Conservation (phyloP, 2,888 invertebrate species). For the Thecophora atra region DNA sequence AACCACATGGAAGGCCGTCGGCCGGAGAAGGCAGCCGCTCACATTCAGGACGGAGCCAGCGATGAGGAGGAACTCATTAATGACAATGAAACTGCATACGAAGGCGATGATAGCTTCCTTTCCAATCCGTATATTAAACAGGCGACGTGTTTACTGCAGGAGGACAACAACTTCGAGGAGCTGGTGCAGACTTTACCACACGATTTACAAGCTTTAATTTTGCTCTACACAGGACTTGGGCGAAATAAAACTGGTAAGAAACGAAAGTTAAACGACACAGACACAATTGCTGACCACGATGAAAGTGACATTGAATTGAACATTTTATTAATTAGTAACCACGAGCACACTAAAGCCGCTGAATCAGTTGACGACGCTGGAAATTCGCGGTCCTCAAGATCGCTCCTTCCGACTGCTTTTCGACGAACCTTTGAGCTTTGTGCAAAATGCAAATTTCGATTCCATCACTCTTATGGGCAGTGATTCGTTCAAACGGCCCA, state of each 20-base stretch:
- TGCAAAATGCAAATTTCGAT: slow-evolving; percentile 70
- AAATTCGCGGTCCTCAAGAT: slow-evolving; percentile 70
- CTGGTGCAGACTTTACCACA: slow-evolving; percentile 66
- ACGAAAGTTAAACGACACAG: no score
- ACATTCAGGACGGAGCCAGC: slow-evolving; percentile 15
- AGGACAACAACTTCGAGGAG: slow-evolving; percentile 63
- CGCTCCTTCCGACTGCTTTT: slow-evolving; percentile 66
- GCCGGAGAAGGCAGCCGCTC: slow-evolving; percentile 23
- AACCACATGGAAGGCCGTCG: slow-evolving; percentile 52
- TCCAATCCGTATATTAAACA: slow-evolving; percentile 67
- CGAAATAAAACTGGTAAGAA: slow-evolving; percentile 58
- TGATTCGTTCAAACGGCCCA: slow-evolving; percentile 60
- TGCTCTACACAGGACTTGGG: slow-evolving; percentile 69
- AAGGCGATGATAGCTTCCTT: slow-evolving; percentile 63
- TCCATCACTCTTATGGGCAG: slow-evolving; percentile 65
- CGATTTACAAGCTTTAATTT: slow-evolving; percentile 69
- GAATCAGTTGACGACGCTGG: slow-evolving; percentile 69
- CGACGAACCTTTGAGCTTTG: slow-evolving; percentile 66
- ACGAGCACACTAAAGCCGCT: slow-evolving; percentile 59
- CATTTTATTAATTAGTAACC: slow-evolving; percentile 51
- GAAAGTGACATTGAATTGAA: neutral
- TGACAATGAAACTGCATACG: slow-evolving; percentile 59
- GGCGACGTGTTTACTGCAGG: slow-evolving; percentile 69
- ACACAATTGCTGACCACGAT: neutral
- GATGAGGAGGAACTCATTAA: slow-evolving; percentile 48